Evolutionary conservation across 2,888 invertebrate species (phyloP).

Genomic region (Conchocele bisecta): DNA sequence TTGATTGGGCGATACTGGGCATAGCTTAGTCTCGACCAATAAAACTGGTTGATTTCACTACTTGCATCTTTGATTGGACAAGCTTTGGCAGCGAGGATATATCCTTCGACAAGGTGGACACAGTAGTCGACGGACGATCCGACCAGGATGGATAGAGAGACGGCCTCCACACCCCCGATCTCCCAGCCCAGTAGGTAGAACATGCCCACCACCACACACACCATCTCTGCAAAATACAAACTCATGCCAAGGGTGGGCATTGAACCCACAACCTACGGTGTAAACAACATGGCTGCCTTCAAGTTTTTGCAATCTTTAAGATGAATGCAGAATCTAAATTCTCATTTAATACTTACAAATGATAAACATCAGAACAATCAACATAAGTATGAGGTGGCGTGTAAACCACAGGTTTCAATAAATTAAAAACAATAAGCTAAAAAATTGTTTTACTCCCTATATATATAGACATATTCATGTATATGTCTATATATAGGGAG

Average conservation of each 20-base stretch:
- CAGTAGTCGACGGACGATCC: conserved; percentile 81
- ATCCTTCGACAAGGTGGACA: conserved; percentile 81
- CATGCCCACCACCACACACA: conserved; percentile 76
- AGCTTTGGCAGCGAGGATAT: conserved; percentile 71
- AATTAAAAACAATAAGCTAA: too few species aligned
- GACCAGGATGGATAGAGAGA: conserved; percentile 79
- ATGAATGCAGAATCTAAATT: not conserved
- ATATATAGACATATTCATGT: too few species aligned
- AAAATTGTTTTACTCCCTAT: too few species aligned
- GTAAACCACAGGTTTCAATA: too few species aligned
- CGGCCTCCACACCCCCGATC: conserved; percentile 79
- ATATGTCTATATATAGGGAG: too few species aligned
- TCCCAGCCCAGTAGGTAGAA: conserved; percentile 80
- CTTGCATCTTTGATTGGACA: conserved; percentile 64
- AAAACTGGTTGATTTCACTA: too few species aligned
- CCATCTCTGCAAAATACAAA: conserved; percentile 68
- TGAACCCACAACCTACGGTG: too few species aligned
- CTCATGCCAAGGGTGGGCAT: too few species aligned
- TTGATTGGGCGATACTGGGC: too few species aligned
- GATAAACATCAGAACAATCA: not conserved
- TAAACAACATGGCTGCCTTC: not conserved
- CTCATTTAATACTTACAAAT: not conserved
- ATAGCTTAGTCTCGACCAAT: too few species aligned
- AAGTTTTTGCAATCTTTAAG: not conserved
- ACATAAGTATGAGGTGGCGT: too few species aligned